Conservation (phyloP, 2,113 vertebrate species). For the Mesembrinibis cayennensis region DNA sequence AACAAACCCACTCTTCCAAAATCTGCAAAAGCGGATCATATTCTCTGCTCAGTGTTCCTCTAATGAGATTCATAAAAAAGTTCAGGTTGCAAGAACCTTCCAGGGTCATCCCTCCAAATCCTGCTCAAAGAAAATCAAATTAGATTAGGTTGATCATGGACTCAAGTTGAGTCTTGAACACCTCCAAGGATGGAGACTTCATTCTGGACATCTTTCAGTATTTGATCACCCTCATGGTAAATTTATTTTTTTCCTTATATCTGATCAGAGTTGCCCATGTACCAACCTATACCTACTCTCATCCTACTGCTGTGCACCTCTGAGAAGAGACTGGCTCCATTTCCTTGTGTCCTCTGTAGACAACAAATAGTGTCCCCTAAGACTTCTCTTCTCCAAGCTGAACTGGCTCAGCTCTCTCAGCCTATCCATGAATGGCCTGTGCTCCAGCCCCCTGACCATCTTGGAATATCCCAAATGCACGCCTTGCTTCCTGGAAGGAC, state of each 20-base stretch:
- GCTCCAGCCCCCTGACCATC: not conserved
- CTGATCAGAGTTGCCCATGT: not conserved
- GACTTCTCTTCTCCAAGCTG: not conserved
- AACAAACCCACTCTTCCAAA: not conserved
- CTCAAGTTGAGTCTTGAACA: not conserved
- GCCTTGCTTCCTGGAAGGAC: not conserved
- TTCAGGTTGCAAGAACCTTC: not conserved
- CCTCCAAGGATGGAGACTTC: not conserved
- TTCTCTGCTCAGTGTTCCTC: not conserved
- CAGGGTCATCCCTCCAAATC: not conserved
- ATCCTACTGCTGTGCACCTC: not conserved
- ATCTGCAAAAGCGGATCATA: not conserved
- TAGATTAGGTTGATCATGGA: not conserved
- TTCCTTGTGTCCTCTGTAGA: not conserved
- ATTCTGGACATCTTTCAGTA: not conserved
- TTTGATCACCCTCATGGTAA: not conserved
- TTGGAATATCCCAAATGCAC: not conserved
- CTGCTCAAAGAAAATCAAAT: not conserved
- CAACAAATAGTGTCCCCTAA: not conserved
- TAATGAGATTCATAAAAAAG: not conserved
- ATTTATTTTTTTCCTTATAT: not conserved
- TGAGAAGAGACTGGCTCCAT: not conserved
- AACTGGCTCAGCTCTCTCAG: not conserved
- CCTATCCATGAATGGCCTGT: not conserved
- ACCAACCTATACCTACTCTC: not conserved